A percentile compares a stretch with the other conserved stretches of the same genome.
These are phyloP conservation scores for Diaphora mendica DNA, from an alignment of 2,888 invertebrate species.

Conservation along the genomic window DNA sequence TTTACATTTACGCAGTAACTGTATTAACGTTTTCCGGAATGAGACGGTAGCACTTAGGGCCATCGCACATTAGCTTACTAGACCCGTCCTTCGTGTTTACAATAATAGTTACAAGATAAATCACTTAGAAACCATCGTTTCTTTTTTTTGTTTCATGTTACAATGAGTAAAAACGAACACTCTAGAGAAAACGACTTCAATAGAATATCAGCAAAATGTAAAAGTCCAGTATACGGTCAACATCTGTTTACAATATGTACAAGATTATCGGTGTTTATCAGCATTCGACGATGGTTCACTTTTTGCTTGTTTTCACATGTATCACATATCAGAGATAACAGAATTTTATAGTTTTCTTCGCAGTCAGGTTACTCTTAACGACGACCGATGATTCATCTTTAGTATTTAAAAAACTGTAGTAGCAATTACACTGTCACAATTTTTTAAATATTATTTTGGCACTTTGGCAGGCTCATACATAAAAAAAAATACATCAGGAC, in stretches of 20 bases:
- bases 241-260: slow-evolving; percentile 27
- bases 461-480: no score
- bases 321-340: not conserved
- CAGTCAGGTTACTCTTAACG: not conserved
- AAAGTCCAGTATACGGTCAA: slow-evolving; percentile 18
- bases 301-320: not conserved
- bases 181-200: slow-evolving; percentile 50
- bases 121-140: slow-evolving; percentile 55
- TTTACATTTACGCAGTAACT: slow-evolving; percentile 20
- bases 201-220: slow-evolving; percentile 30
- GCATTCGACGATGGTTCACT: not conserved
- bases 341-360: not conserved
- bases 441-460: no score
- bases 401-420: not conserved
- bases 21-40: slow-evolving; percentile 47
- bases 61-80: slow-evolving; percentile 49
- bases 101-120: slow-evolving; percentile 62
- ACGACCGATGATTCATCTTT: not conserved
- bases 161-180: slow-evolving; percentile 30
- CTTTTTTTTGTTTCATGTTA: slow-evolving; percentile 40
- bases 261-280: slow-evolving; percentile 7
- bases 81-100: slow-evolving; percentile 54
- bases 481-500: not conserved
- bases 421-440: not conserved
- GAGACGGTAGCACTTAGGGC: slow-evolving; percentile 47